phyloP scores from a whole-genome alignment of 2,113 vertebrate species.

The Thomomys bottae region DNA sequence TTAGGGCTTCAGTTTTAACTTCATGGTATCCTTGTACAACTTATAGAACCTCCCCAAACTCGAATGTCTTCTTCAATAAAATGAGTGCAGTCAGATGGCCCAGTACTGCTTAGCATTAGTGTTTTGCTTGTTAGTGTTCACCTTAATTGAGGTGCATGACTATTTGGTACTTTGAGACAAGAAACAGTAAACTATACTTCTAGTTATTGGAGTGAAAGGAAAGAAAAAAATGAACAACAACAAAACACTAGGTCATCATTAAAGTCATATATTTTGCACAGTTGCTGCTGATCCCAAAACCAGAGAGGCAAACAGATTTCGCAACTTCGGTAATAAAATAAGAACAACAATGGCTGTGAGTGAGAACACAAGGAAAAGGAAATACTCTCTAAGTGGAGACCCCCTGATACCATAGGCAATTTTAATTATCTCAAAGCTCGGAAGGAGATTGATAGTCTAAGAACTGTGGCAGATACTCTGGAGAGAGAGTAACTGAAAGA shows the following conservation, averaged over 20 bases:
- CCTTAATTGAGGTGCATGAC: neutral
- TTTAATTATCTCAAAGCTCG: slow-evolving; percentile 3
- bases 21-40: neutral
- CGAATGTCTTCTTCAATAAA: neutral
- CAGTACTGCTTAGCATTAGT: neutral
- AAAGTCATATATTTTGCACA: slow-evolving; percentile 61
- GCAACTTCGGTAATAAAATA: neutral
- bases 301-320: slow-evolving; percentile 63
- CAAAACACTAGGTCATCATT: neutral
- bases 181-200: neutral
- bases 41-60: neutral
- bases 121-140: neutral
- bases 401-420: neutral
- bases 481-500: neutral
- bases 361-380: slow-evolving; percentile 35
- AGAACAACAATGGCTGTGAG: slow-evolving; percentile 14
- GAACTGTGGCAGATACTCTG: slow-evolving; percentile 10
- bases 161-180: neutral
- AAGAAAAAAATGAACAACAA: neutral
- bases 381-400: slow-evolving; percentile 20
- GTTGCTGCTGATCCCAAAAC: slow-evolving; percentile 49
- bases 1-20: neutral
- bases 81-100: neutral
- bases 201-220: neutral
- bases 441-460: slow-evolving; percentile 17